Base-by-base conservation (phyloP, 2,888 invertebrate genomes). In the Andrena chrysosceles region DNA sequence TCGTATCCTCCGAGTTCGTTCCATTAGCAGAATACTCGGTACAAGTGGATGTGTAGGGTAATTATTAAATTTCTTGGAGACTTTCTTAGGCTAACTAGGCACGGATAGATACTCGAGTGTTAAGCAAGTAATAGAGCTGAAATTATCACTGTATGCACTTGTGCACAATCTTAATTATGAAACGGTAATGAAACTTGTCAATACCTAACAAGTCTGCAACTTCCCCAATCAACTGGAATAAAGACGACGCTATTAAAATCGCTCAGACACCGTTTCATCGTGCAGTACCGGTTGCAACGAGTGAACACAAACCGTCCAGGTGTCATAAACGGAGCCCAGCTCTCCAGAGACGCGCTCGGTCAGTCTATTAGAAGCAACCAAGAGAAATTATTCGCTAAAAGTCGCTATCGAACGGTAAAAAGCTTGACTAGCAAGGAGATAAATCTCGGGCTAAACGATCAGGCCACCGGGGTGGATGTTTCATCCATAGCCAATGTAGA, bases 391-490 rank as follows among this genome's bases (percentile, higher is more conserved):
- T 35, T 68, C 54, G 68, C 26, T 42, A 16, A 42, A 42, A 42
- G 33, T 33, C 33, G 52, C 68, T 54, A 23, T 68, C 54, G 54
- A 33, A 52, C 33, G 54, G 54, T 68, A 68, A 54, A 68, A 68
- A 68, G 31, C 68, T 54, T 31, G 68, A 49, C 49, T 49, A 33
- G 68, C 68, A 68, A 68, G 35, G 54, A 31, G 54, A 54, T 68
- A 68, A 68, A 68, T 68, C 68, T 33, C 33, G 54, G 23, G 16
- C 10, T 8, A 54, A 54, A 68, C 54, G 52, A 54, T 49, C 54
- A 33, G 8, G 2, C 52, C 54, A 33, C 23, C 56, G 56, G 56
- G 56, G 56, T 56, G 20, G 42, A 56, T 13, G 56, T 26, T 13
- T 26, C 56, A 56, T 56, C 26, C 8, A 10, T 13, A 20, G 20